Base-by-base conservation (phyloP, 2,113 vertebrate genomes). In the Epinephelus moara region DNA sequence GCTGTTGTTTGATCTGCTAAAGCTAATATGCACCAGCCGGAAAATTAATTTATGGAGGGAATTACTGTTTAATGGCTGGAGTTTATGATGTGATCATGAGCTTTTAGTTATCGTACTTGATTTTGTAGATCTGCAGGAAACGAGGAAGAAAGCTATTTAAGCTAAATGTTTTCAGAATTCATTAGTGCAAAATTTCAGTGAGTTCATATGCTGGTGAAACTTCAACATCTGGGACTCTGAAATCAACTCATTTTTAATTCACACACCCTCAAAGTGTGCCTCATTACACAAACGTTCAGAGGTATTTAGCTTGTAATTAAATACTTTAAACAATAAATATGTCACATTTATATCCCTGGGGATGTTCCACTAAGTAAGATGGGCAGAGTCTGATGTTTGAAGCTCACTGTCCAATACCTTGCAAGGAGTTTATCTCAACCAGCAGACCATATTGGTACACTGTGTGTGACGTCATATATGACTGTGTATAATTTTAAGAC, bases 1-100 rank as follows among this genome's bases (percentile, higher is more conserved):
- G 59, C 56, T 75, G 77, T 25, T 47, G 56, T 78, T 69, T 69
- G 23, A 68, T 79, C 45, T 6, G n/a, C 49, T 68, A 9, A 77
- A 55, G 62, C 42, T 13, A 37, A 85, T 2, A 49, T 8, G 45
- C 19, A 63, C 6, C 37, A 18, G 70, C 23, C 75, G 18, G 53
- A 50, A 67, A 81, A 61, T 74, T 23, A 15, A 74, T 81, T 70
- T 69, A 73, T 8, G 33, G 50, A 57, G 9, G 64, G 63, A 47
- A 78, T 81, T 17, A 59, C 19, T n/a, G 59, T 23, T 63, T 76
- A 70, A 82, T 71, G 45, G 25, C 14, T 13, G n/a, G 23, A 59
- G 60, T 78, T 80, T 30, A 45, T 60, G 33, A 57, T 5, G 49
- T 21, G 52, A 56, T 30, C 27, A 84, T 42, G 55, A 70, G 19